Evolutionary conservation across 2,888 invertebrate genomes (phyloP).

Genomic region (Idaea straminata): DNA sequence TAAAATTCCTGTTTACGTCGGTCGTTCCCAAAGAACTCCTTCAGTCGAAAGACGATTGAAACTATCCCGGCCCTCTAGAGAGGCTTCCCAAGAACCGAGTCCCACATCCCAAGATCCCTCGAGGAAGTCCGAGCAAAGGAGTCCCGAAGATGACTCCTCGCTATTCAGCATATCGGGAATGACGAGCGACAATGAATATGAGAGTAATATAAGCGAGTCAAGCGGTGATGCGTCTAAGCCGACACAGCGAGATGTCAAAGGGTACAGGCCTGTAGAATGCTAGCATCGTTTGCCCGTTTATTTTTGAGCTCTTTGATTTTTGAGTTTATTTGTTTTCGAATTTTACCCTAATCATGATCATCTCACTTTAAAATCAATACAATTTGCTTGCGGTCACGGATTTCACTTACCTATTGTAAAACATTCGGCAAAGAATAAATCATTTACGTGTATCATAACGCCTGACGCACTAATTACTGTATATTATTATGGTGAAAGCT

Average conservation of each 20-base stretch:
- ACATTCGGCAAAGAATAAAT: background rate
- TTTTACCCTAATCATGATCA: constrained; percentile 33
- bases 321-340: constrained; percentile 36
- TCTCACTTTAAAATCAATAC: constrained; percentile 22
- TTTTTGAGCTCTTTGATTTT: constrained; percentile 63
- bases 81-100: constrained; percentile 70
- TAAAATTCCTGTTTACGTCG: constrained; percentile 87
- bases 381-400: constrained; percentile 32
- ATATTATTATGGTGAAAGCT: background rate
- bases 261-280: constrained; percentile 76
- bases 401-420: background rate
- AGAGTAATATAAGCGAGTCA: constrained; percentile 77
- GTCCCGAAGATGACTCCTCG: constrained; percentile 78
- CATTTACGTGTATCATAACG: background rate
- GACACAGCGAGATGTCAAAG: constrained; percentile 72
- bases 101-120: constrained; percentile 72
- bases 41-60: constrained; percentile 66
- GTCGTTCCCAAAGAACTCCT: constrained; percentile 80
- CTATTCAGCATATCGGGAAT: constrained; percentile 80
- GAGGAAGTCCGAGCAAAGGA: constrained; percentile 75
- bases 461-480: background rate
- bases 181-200: constrained; percentile 80
- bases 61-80: constrained; percentile 58
- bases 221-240: constrained; percentile 74
- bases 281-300: constrained; percentile 67